Base-by-base conservation (phyloP, 2,797 vertebrate species). In the Paramormyrops hopkinsi region DNA sequence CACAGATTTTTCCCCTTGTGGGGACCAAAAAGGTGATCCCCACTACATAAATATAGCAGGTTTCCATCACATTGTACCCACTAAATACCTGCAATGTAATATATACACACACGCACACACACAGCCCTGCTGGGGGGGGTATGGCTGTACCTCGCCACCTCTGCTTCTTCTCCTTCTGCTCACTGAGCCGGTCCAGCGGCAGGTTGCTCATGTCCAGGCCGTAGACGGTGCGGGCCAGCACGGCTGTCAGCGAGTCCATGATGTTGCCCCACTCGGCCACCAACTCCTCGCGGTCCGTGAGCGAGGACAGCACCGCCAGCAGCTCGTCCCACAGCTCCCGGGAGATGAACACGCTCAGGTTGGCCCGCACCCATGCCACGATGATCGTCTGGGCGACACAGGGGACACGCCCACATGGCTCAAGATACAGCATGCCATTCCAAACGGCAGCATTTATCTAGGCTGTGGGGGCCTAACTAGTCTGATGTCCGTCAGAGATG, bases 271-370 rank as follows among this genome's bases (percentile, higher is more conserved):
- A 99, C 94, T 99, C 98, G 0, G 89, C 96, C 92, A 99, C 97
- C 91, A 99, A 97, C 91, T 99, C 99, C 92, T 98, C 98, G 98
- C 99, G 99, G 93, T 97, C 96, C 0, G 98, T 99, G 89, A 99
- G 97, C 91, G 97, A 95, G 0, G 99, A 99, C 91, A 99, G 94
- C 88, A 99, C 96, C 0, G 95, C 93, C 73, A 99, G 97, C 92
- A 99, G 96, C 90, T 99, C 98, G 17, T 99, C 99, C 99, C 99
- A 99, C 84, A 99, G 96, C 93, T 99, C 98, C 90, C 98, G 98
- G 87, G 98, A 98, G 93, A 99, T 97, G 91, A 97, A 98, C 59
- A 99, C 98, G 0, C 95, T 97, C 92, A 99, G 96, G 93, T 97
- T 99, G 91, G 98, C 99, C 93, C 98, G 95, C 93, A 99, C 97